Evolutionary conservation across 2,797 vertebrate species (phyloP), one percentile per base, ranked within the genome.

Genomic region (Taenioides sp.): DNA sequence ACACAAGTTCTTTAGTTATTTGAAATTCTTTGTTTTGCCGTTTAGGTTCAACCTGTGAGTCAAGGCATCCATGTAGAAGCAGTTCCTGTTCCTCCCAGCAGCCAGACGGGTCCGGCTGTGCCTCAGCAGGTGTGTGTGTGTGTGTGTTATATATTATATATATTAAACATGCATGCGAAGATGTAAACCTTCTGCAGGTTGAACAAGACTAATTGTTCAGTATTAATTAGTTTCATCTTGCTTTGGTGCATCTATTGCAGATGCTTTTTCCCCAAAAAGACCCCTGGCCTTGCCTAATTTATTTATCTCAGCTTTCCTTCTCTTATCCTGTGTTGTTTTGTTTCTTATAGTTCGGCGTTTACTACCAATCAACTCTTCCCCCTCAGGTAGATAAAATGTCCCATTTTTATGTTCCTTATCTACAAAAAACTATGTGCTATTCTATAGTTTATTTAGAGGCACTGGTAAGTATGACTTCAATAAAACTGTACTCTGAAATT

Each of bases 71-170:
- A 85, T 55, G 84, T 64, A 58, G 93, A 93, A 76, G 91, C 73
- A 71, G 84, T 91, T 67, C 87, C 94, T 0, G 74, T 79, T 77
- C 80, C 59, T 11, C 85, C 94, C 49, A 82, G 80, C 72, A 83
- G 91, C 75, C 96, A 96, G 81, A 60, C 94, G 54, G 75, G 78
- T 80, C 77, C 87, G 79, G 66, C 68, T 9, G 65, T 85, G 11
- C n/a, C 93, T 75, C 92, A 93, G 75, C 95, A 96, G 95, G 97
- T 98, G 17, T 23, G 16, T 63, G n/a, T 52, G 37, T 28, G 11
- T 75, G 9, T 6, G 31, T 6, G 31, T n/a, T n/a, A n/a, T n/a
- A n/a, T n/a, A n/a, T n/a, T n/a, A n/a, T n/a, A n/a, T n/a, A n/a
- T n/a, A n/a, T n/a, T n/a, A n/a, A n/a, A n/a, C n/a, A 4, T 9